Evolutionary conservation across 2,888 invertebrate species (phyloP).

Genomic region (Tetropium fuscum): DNA sequence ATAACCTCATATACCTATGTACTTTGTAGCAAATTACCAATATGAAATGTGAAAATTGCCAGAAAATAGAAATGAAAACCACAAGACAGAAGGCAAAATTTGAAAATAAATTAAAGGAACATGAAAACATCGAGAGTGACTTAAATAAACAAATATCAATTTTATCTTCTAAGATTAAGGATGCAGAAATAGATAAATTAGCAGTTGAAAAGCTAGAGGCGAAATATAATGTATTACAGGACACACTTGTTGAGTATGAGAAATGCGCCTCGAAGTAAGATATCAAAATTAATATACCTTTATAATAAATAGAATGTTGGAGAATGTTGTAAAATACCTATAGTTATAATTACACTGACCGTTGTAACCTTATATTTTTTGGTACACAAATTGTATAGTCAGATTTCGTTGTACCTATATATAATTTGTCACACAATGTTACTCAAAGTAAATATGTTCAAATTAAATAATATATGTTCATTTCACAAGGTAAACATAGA

Average conservation of each 20-base stretch:
- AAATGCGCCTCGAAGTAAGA: conserved; percentile 37
- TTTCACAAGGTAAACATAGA: too few species aligned
- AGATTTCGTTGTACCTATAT: too few species aligned
- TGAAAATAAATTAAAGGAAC: conserved; percentile 35
- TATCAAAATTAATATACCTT: too few species aligned
- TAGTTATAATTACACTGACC: too few species aligned
- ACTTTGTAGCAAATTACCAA: conserved; percentile 40
- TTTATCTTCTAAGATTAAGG: conserved; percentile 36
- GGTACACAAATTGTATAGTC: too few species aligned
- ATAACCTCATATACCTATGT: too few species aligned
- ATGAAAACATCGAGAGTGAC: conserved; percentile 34
- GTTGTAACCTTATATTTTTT: too few species aligned
- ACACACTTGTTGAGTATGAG: conserved; percentile 40
- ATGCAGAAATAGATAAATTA: conserved; percentile 28
- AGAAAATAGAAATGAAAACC: conserved; percentile 35
- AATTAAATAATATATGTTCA: too few species aligned
- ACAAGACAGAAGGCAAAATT: conserved; percentile 41
- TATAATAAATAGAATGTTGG: too few species aligned
- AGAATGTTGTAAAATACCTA: too few species aligned
- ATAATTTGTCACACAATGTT: too few species aligned
- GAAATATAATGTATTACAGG: conserved; percentile 35
- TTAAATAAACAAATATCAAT: conserved; percentile 37
- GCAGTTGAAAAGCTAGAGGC: conserved; percentile 30
- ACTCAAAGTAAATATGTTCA: too few species aligned
- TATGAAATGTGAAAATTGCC: conserved; percentile 37